A percentile compares a stretch with the other conserved stretches of the same genome.
Evolutionary conservation across 2,113 vertebrate species (phyloP).

Genomic region (Hiodon alosoides): DNA sequence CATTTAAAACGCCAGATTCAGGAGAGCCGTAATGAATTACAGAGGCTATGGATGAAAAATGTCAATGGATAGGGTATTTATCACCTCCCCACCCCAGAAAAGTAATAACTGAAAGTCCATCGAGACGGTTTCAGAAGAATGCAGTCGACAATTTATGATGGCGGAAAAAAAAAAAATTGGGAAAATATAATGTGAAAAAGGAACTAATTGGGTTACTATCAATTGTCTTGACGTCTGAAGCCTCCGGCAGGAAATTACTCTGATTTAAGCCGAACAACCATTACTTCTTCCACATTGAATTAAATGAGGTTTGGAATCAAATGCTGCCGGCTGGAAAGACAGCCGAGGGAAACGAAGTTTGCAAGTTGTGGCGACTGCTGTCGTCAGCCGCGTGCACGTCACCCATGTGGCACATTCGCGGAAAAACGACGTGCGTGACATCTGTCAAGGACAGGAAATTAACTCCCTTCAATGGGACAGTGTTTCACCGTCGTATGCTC

Average conservation of each 20-base stretch:
- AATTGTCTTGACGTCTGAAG: conserved; percentile 14
- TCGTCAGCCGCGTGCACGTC: too few species aligned
- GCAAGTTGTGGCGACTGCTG: too few species aligned
- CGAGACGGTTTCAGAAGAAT: not conserved
- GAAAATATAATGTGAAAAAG: conserved; percentile 1
- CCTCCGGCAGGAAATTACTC: conserved; percentile 16
- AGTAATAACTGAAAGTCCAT: conserved; percentile 3
- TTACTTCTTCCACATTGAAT: not conserved
- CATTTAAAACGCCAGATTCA: not conserved
- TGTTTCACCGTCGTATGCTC: too few species aligned
- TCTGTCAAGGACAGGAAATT: too few species aligned
- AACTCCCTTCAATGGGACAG: too few species aligned
- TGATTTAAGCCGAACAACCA: conserved; percentile 1
- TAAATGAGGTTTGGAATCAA: conserved; percentile 1
- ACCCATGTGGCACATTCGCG: too few species aligned
- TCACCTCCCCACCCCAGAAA: not conserved
- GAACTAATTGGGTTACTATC: conserved; percentile 19
- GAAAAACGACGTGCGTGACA: too few species aligned
- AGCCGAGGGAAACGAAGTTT: not conserved
- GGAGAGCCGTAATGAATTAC: not conserved
- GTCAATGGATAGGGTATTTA: conserved; percentile 10
- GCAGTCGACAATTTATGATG: conserved; percentile 7
- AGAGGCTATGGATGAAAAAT: conserved; percentile 3
- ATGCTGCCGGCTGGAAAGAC: not conserved
- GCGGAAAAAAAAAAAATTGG: not conserved